These are phyloP conservation scores for Catostylus mosaicus DNA, from an alignment of 30 jellyfish, hydroid and myxozoan genomes.

Conservation along the genomic window DNA sequence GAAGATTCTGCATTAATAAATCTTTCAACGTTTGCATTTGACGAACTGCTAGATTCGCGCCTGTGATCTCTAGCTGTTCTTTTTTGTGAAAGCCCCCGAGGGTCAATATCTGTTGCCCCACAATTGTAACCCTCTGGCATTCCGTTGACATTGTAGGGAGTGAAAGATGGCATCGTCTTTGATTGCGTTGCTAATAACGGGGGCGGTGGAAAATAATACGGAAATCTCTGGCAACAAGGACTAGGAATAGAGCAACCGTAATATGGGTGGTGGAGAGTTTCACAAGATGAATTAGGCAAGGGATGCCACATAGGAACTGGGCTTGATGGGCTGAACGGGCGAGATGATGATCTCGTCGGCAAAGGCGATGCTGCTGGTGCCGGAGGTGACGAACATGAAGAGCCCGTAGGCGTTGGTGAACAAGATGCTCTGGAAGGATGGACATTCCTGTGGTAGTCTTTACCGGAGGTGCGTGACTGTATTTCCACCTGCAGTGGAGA, in stretches of 20 bases:
- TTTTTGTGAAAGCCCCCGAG: background rate
- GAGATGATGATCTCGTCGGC: constrained; percentile 37
- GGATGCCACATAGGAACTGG: constrained; percentile 69
- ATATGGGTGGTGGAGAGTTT: constrained; percentile 13
- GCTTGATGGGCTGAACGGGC: constrained; percentile 49
- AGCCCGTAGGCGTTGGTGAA: background rate
- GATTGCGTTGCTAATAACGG: constrained; percentile 20
- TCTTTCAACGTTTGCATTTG: background rate
- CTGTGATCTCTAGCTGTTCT: background rate
- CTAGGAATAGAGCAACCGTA: constrained; percentile 51
- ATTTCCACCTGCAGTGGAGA: constrained; percentile 1
- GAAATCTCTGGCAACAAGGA: constrained; percentile 44
- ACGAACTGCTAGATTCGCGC: background rate
- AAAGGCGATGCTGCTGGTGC: constrained; percentile 19
- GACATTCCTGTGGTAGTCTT: background rate
- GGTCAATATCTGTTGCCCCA: background rate
- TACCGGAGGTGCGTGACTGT: background rate
- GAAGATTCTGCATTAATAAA: background rate
- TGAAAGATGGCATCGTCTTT: background rate
- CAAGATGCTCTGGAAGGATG: background rate
- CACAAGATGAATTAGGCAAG: constrained; percentile 15
- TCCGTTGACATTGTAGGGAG: background rate
- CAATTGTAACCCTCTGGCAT: background rate
- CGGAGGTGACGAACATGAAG: constrained; percentile 23
- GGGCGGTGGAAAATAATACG: constrained; percentile 31